Evolutionary conservation across 1,140 invertebrate species (phyloP), one percentile per base, ranked within the genome.

Genomic region (Sminthurides bifidus): DNA sequence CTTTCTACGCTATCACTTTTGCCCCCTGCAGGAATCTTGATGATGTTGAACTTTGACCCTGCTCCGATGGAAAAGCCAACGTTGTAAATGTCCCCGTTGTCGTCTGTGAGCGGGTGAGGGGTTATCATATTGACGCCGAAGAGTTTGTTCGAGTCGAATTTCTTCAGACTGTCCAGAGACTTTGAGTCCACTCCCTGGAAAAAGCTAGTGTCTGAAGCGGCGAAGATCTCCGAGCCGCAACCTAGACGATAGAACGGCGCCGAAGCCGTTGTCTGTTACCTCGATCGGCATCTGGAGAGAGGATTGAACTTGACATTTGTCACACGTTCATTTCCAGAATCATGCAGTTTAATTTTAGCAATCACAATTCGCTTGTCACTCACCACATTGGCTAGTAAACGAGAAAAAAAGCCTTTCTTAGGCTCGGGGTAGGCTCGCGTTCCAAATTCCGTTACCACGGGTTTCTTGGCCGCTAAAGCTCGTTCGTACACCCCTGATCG

Each of bases 371-470:
- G n/a, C n/a, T n/a, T n/a, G n/a, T 5, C 0, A 61, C 58, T 63
- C 60, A 69, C 67, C 17, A 69, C 37, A 27, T 51, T 63, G 14
- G 63, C 59, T 26, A 68, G 55, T 37, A 68, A 56, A 58, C 68
- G 67, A 2, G 66, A 65, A 48, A 74, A 68, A 19, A 73, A 61
- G 45, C 66, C 68, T 55, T 72, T 72, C 51, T 65, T 66, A 3
- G 71, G 69, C 50, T 73, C 72, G 5, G 71, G 61, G 56, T 66
- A 69, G 0, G 68, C 62, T 43, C 66, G 66, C 2, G 72, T 74
- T 14, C 71, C 73, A 58, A 73, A 74, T 65, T 74, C 73, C 5
- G 70, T 73, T 48, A 66, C 69, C 1, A 72, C 64, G 2, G 70
- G 71, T 29, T 66, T 66, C 23, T 68, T 60, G 4, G 66, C 64